Percentiles rank a stretch among this genome's conserved stretches.
These are phyloP conservation scores for Lerema accius DNA, from an alignment of 1,140 invertebrate species.

Conservation along the genomic window DNA sequence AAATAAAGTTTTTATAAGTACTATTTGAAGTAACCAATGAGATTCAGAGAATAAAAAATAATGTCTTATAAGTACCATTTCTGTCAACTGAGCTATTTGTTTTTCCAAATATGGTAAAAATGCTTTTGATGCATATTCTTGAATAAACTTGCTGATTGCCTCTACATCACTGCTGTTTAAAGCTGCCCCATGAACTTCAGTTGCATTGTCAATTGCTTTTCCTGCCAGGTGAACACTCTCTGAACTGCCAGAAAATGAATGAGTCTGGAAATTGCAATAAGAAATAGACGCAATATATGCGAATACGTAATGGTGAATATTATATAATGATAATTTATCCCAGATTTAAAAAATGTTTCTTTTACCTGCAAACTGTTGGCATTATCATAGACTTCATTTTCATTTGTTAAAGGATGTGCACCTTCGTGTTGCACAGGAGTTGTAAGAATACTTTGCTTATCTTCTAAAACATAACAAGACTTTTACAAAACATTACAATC, in stretches of 20 bases:
- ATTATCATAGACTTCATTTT: conserved; percentile 82
- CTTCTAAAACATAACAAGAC: conserved; percentile 42
- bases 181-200: conserved; percentile 87
- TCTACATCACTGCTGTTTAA: conserved; percentile 93
- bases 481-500: too few species aligned
- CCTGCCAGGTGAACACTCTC: conserved; percentile 84
- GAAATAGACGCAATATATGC: too few species aligned
- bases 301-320: too few species aligned
- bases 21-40: not conserved
- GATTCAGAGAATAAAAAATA: not conserved
- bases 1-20: not conserved
- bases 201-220: conserved; percentile 84
- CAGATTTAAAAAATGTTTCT: conserved; percentile 44
- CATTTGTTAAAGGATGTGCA: conserved; percentile 64
- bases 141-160: conserved; percentile 91
- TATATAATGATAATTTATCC: too few species aligned
- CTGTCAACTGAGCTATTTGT: conserved; percentile 91
- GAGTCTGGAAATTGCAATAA: conserved; percentile 65
- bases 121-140: conserved; percentile 94
- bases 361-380: conserved; percentile 84
- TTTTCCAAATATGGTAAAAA: conserved; percentile 95
- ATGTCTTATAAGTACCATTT: conserved; percentile 85
- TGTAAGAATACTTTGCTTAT: conserved; percentile 38
- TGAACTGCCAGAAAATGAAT: conserved; percentile 83
- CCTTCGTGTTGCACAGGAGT: conserved; percentile 48